These are phyloP conservation scores for Gnathonemus longibarbis DNA, from an alignment of 2,113 vertebrate genomes.

Conservation along the genomic window DNA sequence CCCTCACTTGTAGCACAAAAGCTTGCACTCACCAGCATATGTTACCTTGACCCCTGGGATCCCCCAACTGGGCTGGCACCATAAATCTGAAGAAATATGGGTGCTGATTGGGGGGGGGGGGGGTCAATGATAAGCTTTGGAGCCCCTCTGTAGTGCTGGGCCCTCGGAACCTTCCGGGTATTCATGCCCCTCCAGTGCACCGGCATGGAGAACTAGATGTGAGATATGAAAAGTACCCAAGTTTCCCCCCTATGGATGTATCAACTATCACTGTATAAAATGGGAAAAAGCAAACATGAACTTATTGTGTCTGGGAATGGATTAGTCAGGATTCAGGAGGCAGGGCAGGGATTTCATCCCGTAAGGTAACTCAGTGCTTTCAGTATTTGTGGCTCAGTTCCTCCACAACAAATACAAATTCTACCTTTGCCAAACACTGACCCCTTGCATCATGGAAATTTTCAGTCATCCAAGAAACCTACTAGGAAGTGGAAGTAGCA, in stretches of 20 bases:
- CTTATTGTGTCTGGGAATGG: background rate
- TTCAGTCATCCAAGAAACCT: background rate
- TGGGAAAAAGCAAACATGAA: background rate
- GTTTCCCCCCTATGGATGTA: background rate
- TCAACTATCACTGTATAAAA: background rate
- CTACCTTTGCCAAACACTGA: background rate
- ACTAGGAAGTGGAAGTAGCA: background rate
- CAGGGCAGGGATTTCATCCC: background rate
- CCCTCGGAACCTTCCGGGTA: background rate
- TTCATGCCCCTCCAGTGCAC: background rate
- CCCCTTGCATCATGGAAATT: background rate
- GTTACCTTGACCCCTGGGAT: background rate
- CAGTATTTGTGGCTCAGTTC: background rate
- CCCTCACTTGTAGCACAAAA: background rate
- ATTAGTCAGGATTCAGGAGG: background rate
- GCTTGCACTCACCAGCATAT: background rate
- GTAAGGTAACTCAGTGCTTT: background rate
- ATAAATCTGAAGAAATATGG: background rate
- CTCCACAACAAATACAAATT: too few relatives aligned
- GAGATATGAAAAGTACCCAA: background rate
- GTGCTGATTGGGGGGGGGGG: background rate
- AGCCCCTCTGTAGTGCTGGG: background rate
- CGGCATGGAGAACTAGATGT: background rate
- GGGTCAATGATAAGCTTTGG: background rate
- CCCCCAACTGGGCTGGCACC: background rate